phyloP scores from a whole-genome alignment of 2,113 vertebrate genomes.

The Pluvianellus socialis region DNA sequence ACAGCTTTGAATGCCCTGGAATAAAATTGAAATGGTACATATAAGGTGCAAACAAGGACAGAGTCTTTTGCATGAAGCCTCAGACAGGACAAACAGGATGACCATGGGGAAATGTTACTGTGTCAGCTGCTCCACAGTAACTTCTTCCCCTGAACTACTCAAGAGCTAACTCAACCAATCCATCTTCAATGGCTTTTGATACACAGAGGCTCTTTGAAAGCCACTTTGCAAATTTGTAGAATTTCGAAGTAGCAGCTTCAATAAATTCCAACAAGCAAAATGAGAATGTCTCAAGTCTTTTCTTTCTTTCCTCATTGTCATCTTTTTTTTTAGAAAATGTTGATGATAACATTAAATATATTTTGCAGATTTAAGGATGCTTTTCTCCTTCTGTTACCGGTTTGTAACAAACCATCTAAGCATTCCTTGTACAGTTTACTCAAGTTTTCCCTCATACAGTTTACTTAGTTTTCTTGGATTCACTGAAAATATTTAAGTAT shows the following conservation, averaged over 20 bases:
- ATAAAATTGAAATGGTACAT: not conserved
- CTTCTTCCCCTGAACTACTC: not conserved
- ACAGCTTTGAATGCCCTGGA: not conserved
- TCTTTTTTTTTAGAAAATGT: not conserved
- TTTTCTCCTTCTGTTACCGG: not conserved
- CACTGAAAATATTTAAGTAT: not conserved
- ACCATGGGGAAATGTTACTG: not conserved
- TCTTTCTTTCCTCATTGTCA: not conserved
- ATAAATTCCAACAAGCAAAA: not conserved
- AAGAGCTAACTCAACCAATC: not conserved
- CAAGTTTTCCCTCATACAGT: not conserved
- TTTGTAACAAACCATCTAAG: not conserved
- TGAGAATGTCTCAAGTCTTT: not conserved
- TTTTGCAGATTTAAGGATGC: not conserved
- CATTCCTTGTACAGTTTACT: not conserved
- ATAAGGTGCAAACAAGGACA: conserved; percentile 21
- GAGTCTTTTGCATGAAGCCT: conserved; percentile 15
- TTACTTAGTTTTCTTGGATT: not conserved
- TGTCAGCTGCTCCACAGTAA: not conserved
- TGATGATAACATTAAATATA: accelerated
- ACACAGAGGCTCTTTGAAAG: not conserved
- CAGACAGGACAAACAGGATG: not conserved
- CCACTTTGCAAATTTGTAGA: not conserved
- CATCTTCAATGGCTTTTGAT: not conserved
- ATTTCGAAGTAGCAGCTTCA: not conserved